phyloP scores from a whole-genome alignment of 1,140 invertebrate species.

The Bombus balteatus region DNA sequence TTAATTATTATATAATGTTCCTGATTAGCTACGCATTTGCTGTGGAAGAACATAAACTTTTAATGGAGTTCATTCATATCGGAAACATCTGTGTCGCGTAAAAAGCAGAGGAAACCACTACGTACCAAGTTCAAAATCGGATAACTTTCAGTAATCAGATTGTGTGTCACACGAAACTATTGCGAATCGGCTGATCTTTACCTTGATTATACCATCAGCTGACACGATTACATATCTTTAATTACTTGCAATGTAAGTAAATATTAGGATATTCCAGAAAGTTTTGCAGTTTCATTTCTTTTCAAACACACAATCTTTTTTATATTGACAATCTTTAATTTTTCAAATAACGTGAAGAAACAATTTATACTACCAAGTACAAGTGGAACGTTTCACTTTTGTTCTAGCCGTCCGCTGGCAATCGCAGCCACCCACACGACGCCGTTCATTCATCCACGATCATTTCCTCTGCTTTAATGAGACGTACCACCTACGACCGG shows the following conservation, averaged over 20 bases:
- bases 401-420: neutral
- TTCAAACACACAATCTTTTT: neutral
- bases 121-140: neutral
- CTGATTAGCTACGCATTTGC: neutral
- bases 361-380: neutral
- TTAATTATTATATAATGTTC: neutral
- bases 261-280: neutral
- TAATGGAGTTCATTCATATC: neutral
- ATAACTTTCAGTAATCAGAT: neutral
- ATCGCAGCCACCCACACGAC: conserved; percentile 29
- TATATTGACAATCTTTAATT: neutral
- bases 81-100: neutral
- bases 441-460: conserved; percentile 43
- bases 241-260: neutral
- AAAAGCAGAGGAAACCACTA: neutral
- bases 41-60: neutral
- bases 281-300: neutral
- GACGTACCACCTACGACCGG: conserved; percentile 31
- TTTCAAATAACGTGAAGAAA: neutral
- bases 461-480: conserved; percentile 48
- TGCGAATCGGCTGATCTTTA: neutral
- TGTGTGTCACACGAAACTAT: neutral
- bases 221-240: neutral
- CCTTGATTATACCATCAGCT: neutral
- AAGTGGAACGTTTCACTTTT: conserved; percentile 16